A percentile compares a stretch with the other conserved stretches of the same genome.
Evolutionary conservation across 2,888 invertebrate genomes (phyloP).

Genomic region (Cephus runcator): DNA sequence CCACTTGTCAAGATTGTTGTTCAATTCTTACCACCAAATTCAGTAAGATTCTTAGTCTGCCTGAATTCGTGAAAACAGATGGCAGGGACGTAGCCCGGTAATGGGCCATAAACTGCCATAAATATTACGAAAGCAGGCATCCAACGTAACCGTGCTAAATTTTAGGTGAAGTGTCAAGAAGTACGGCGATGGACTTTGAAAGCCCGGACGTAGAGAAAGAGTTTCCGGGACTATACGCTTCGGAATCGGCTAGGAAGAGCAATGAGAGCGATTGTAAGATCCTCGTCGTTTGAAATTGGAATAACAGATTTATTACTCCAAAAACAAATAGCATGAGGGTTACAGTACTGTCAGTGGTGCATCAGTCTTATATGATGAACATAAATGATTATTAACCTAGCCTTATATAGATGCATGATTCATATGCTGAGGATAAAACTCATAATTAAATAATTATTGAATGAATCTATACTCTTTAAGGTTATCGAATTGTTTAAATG

Average conservation of each 20-base stretch:
- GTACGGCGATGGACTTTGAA: slow-evolving; percentile 77
- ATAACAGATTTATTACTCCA: background rate
- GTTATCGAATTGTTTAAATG: background rate
- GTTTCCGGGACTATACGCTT: slow-evolving; percentile 88
- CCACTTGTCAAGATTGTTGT: background rate
- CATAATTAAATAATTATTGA: background rate
- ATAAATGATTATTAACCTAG: background rate
- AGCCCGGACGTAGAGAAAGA: slow-evolving; percentile 92
- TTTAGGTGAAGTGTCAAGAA: background rate
- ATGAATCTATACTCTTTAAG: background rate
- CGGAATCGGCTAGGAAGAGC: slow-evolving; percentile 80
- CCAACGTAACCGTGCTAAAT: slow-evolving; percentile 1
- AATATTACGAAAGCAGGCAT: background rate
- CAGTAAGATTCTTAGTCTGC: background rate
- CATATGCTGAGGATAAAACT: background rate
- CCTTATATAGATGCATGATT: background rate
- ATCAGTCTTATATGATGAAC: background rate
- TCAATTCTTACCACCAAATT: background rate
- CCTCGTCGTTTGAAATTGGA: background rate
- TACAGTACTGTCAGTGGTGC: background rate
- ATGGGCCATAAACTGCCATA: background rate
- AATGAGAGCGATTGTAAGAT: slow-evolving; percentile 87
- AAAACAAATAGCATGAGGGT: background rate
- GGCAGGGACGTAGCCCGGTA: background rate
- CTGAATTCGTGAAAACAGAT: background rate